These are phyloP conservation scores for Hypsopygia costalis DNA, from an alignment of 2,888 invertebrate species.

Conservation along the genomic window DNA sequence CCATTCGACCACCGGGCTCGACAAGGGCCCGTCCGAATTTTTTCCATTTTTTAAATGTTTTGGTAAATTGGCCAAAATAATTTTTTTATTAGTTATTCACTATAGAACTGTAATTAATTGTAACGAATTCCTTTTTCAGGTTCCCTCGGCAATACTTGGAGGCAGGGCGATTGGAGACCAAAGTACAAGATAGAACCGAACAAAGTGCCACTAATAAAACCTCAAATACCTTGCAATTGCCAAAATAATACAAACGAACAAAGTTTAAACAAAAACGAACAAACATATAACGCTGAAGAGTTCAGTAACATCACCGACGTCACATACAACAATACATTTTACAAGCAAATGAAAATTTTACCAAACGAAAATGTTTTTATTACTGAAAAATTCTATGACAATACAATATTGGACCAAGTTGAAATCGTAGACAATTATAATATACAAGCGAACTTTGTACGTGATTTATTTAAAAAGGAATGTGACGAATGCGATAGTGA, in stretches of 20 bases:
- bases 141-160: conserved; percentile 90
- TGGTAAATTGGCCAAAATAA: no score
- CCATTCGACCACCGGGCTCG: no score
- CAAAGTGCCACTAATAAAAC: conserved; percentile 45
- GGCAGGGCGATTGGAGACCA: conserved; percentile 85
- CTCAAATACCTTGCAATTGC: conserved; percentile 40
- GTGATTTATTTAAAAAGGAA: conserved; percentile 52
- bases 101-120: no score
- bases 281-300: conserved; percentile 19
- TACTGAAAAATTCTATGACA: conserved; percentile 63
- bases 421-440: conserved; percentile 53
- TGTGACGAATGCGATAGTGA: conserved; percentile 7
- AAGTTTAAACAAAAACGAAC: conserved; percentile 11
- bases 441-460: conserved; percentile 59
- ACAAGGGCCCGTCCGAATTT: no score
- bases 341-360: conserved; percentile 33
- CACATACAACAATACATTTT: conserved; percentile 23
- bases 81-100: no score
- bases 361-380: conserved; percentile 51
- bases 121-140: conserved; percentile 49
- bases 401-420: conserved; percentile 39
- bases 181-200: conserved; percentile 57
- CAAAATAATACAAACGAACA: conserved; percentile 15
- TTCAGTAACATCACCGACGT: conserved; percentile 36
- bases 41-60: no score